Evolutionary conservation across 2,888 invertebrate species (phyloP).

Genomic region (Tenthredo notha): DNA sequence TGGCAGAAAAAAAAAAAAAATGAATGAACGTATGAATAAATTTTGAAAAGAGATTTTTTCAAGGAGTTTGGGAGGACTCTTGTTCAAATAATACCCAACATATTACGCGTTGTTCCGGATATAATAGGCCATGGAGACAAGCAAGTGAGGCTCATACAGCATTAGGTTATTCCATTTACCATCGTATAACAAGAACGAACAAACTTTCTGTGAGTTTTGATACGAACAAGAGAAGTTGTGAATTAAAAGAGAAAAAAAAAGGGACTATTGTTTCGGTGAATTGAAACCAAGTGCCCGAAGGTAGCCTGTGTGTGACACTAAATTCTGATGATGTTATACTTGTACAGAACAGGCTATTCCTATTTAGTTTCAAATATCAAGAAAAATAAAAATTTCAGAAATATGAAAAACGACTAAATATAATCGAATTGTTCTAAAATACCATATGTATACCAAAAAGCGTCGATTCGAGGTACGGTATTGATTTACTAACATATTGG

Average conservation of each 20-base stretch:
- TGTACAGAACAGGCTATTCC: not conserved
- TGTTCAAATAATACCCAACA: conserved; percentile 25
- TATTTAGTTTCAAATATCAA: not conserved
- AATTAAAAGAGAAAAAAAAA: conserved; percentile 17
- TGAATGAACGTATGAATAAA: not conserved
- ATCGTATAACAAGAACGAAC: conserved; percentile 17
- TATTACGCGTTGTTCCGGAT: not conserved
- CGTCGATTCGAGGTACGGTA: not conserved
- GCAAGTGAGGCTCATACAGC: not conserved
- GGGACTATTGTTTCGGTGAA: not conserved
- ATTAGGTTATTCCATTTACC: conserved; percentile 15
- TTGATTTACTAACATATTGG: conserved; percentile 31
- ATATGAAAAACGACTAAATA: not conserved
- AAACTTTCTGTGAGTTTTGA: conserved; percentile 32
- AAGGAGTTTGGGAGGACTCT: conserved; percentile 7
- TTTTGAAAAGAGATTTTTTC: not conserved
- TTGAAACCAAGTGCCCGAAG: conserved; percentile 31
- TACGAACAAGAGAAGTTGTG: conserved; percentile 17
- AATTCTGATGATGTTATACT: not conserved
- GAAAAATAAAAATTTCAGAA: not conserved
- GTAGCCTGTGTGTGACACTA: conserved; percentile 32
- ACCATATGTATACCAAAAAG: not conserved
- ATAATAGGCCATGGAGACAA: conserved; percentile 8
- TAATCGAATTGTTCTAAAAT: not conserved
- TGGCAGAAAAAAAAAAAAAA: not conserved